Percentiles rank a stretch among this genome's conserved stretches.
phyloP scores from a whole-genome alignment of 2,888 invertebrate species.

The Acronicta psi region DNA sequence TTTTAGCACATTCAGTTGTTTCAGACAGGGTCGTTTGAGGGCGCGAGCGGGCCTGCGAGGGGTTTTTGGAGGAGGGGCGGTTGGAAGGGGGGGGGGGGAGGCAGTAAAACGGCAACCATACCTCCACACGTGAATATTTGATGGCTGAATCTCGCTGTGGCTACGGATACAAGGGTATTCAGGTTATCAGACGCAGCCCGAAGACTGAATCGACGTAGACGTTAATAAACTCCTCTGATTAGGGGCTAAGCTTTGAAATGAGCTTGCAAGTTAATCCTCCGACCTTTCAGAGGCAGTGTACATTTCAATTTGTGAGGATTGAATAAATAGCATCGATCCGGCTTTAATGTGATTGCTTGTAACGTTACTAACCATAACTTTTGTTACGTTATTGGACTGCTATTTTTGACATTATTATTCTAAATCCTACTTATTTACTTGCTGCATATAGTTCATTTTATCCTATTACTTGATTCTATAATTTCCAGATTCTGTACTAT shows the following conservation, averaged over 20 bases:
- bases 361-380: conserved; percentile 20
- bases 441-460: neutral
- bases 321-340: conserved; percentile 30
- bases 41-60: conserved; percentile 62
- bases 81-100: conserved; percentile 59
- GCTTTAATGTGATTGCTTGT: conserved; percentile 21
- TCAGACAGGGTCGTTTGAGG: conserved; percentile 77
- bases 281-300: conserved; percentile 47
- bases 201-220: conserved; percentile 60
- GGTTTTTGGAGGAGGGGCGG: conserved; percentile 54
- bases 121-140: conserved; percentile 87
- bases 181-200: conserved; percentile 65
- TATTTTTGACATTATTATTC: neutral
- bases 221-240: conserved; percentile 65
- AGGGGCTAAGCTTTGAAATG: conserved; percentile 60
- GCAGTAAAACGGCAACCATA: conserved; percentile 85
- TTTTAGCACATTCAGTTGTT: conserved; percentile 87
- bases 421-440: neutral
- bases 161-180: conserved; percentile 71
- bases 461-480: too few relatives aligned
- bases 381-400: conserved; percentile 2
- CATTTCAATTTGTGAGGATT: conserved; percentile 54
- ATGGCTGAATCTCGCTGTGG: conserved; percentile 85
- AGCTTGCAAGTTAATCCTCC: conserved; percentile 55
- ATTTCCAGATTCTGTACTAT: too few relatives aligned